phyloP scores from a whole-genome alignment of 64 coral and sea anemone species.

The Dendronephthya gigantea region DNA sequence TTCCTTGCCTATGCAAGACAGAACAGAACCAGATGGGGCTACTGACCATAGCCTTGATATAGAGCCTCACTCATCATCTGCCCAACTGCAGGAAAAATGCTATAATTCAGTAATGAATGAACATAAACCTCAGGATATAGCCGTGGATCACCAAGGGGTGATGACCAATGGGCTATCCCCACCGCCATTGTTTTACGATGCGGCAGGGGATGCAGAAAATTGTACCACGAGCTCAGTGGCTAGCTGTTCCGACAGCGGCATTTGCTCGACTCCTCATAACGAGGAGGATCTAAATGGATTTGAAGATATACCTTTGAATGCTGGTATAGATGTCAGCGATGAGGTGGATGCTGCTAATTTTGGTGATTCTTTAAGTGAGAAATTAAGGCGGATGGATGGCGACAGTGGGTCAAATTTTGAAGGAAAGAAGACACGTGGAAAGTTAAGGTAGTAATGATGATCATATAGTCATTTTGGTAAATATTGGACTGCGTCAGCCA shows the following conservation, averaged over 20 bases:
- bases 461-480: too few relatives aligned
- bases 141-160: not conserved
- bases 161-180: not conserved
- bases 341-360: not conserved
- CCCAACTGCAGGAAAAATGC: not conserved
- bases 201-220: not conserved
- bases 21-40: not conserved
- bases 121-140: not conserved
- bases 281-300: not conserved
- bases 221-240: not conserved
- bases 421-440: not conserved
- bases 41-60: not conserved
- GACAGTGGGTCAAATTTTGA: not conserved
- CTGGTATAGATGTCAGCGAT: not conserved
- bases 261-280: slow-evolving; percentile 5
- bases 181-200: not conserved
- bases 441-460: not conserved
- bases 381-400: not conserved
- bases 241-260: not conserved
- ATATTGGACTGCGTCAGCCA: too few relatives aligned
- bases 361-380: not conserved
- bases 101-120: not conserved
- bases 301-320: slow-evolving; percentile 8
- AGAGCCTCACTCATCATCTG: not conserved
- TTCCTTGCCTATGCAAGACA: not conserved